A percentile compares a stretch with the other conserved stretches of the same genome.
Conservation (phyloP, 2,113 vertebrate species). For the Tamias sibiricus region DNA sequence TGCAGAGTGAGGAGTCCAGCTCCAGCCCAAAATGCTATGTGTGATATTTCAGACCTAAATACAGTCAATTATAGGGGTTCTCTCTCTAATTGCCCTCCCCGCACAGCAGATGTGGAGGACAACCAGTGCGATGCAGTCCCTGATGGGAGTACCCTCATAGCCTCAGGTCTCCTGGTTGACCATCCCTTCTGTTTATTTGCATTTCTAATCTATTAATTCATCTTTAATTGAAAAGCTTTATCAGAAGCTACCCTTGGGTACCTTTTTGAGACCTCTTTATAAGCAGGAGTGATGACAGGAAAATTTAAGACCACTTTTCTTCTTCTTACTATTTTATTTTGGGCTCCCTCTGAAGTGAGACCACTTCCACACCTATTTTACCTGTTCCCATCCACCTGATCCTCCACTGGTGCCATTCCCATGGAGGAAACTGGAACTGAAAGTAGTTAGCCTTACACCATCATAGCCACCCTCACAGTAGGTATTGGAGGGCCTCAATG, state of each 20-base stretch:
- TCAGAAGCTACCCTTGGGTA: fast-evolving
- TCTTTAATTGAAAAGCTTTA: not conserved
- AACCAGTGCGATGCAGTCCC: not conserved
- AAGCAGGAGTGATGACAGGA: fast-evolving
- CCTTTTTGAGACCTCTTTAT: not conserved
- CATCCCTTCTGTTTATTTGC: not conserved
- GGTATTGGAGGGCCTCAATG: not conserved
- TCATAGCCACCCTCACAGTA: not conserved
- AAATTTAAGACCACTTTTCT: not conserved
- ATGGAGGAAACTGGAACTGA: not conserved
- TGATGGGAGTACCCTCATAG: not conserved
- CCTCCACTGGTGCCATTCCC: no score
- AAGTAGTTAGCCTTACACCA: not conserved
- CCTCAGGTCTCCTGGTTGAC: not conserved
- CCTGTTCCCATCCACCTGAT: not conserved
- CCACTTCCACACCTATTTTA: not conserved
- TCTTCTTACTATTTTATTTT: not conserved
- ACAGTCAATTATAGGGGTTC: not conserved
- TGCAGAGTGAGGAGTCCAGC: not conserved
- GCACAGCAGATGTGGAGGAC: fast-evolving
- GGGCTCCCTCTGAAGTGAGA: not conserved
- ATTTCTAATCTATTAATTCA: not conserved
- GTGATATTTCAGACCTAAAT: not conserved
- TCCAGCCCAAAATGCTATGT: not conserved
- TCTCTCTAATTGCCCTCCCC: not conserved